Conservation (phyloP, 2,888 invertebrate species). For the Melanargia galathea region DNA sequence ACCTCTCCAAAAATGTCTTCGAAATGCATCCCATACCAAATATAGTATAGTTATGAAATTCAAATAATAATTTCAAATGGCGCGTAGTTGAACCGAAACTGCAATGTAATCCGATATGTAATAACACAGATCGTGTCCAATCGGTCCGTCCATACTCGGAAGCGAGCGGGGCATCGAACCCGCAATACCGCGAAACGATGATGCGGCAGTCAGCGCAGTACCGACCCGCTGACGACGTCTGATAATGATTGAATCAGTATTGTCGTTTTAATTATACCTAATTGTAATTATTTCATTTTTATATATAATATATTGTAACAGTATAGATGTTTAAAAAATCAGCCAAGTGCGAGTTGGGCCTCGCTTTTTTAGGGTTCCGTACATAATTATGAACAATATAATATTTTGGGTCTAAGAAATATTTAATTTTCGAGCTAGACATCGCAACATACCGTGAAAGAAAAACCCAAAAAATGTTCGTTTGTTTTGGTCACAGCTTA, state of each 20-base stretch:
- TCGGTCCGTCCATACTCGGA: conserved; percentile 62
- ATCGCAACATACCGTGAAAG: too few relatives aligned
- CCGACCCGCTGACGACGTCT: conserved; percentile 18
- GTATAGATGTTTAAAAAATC: too few relatives aligned
- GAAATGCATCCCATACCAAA: neutral
- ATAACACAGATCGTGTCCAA: conserved; percentile 44
- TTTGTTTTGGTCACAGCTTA: too few relatives aligned
- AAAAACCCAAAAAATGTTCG: too few relatives aligned
- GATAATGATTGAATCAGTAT: conserved; percentile 13
- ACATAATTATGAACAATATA: too few relatives aligned
- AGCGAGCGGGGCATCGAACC: conserved; percentile 66
- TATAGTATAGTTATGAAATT: neutral
- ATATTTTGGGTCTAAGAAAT: too few relatives aligned
- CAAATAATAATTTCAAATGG: conserved; percentile 8
- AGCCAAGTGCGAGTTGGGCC: too few relatives aligned
- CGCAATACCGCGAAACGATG: conserved; percentile 56
- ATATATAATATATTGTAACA: too few relatives aligned
- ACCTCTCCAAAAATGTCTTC: neutral
- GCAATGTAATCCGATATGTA: conserved; percentile 45
- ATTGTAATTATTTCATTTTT: neutral
- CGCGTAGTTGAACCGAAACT: conserved; percentile 18
- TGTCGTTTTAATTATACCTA: conserved; percentile 11
- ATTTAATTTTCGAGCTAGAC: too few relatives aligned
- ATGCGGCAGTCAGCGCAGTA: conserved; percentile 29
- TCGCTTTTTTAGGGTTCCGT: too few relatives aligned